Percentiles rank a stretch among this genome's conserved stretches.
These are phyloP conservation scores for Gonocerus acuteangulatus DNA, from an alignment of 2,888 invertebrate genomes.

Conservation along the genomic window DNA sequence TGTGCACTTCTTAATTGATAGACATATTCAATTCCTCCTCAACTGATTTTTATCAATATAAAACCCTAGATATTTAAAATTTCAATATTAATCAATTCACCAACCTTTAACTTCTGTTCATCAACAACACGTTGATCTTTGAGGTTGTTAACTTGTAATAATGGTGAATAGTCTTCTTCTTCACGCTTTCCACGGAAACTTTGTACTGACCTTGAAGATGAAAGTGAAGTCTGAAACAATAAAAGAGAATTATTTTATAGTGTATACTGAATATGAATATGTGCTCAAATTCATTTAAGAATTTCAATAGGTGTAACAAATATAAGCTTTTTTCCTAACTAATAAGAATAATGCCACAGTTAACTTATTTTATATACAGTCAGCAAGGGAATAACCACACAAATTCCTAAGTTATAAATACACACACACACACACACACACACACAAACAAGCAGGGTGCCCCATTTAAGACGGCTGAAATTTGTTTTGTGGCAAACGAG, in stretches of 20 bases:
- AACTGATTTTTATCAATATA: background rate
- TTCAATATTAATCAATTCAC: background rate
- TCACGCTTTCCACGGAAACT: conserved; percentile 63
- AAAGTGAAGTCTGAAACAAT: background rate
- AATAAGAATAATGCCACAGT: no score
- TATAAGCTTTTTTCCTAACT: background rate
- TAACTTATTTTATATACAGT: no score
- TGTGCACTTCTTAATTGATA: no score
- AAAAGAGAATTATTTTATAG: conserved; percentile 2
- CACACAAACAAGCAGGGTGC: no score
- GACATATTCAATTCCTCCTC: no score
- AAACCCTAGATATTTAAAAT: no score
- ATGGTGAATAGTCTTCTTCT: conserved; percentile 70
- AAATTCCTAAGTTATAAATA: no score
- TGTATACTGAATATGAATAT: background rate
- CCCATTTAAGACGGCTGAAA: no score
- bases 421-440: no score
- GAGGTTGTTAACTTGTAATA: conserved; percentile 71
- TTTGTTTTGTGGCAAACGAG: no score
- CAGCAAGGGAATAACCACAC: no score
- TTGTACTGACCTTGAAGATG: background rate
- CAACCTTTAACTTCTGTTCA: conserved; percentile 78
- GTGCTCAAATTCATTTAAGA: no score
- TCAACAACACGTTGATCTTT: conserved; percentile 91
- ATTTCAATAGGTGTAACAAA: background rate